Percentiles rank a stretch among this genome's conserved stretches.
These are phyloP conservation scores for Bergia puertoricense DNA, from an alignment of 92 coral and sea anemone genomes.

Conservation along the genomic window DNA sequence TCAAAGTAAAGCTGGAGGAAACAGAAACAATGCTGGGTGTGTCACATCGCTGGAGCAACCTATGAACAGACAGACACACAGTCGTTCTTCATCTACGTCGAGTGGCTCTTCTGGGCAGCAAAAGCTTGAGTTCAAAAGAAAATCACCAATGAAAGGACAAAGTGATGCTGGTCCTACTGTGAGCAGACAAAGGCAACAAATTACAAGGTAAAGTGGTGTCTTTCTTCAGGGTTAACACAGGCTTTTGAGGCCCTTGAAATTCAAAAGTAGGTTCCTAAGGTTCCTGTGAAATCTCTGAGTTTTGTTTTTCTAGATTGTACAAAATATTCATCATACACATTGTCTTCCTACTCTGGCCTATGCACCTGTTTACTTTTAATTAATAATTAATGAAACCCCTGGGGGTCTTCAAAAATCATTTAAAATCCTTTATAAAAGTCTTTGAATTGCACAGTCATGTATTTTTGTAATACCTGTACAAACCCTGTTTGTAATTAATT, in stretches of 20 bases:
- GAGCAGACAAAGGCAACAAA: background rate
- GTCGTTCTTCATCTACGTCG: constrained; percentile 30
- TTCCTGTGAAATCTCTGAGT: background rate
- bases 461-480: too few relatives aligned
- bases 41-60: background rate
- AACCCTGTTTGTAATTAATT: too few relatives aligned
- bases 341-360: too few relatives aligned
- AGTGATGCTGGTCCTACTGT: background rate
- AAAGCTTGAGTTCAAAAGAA: background rate
- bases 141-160: background rate
- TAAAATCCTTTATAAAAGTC: too few relatives aligned
- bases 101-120: constrained; percentile 9
- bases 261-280: background rate
- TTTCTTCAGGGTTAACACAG: background rate
- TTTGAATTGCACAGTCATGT: too few relatives aligned
- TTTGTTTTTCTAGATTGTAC: too few relatives aligned
- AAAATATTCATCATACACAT: too few relatives aligned
- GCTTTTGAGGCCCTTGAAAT: too few relatives aligned
- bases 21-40: background rate
- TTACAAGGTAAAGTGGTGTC: background rate
- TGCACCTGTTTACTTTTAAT: too few relatives aligned
- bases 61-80: background rate
- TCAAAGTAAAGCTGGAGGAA: background rate
- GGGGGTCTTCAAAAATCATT: too few relatives aligned
- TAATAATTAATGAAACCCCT: too few relatives aligned